Percentiles rank a stretch among this genome's conserved stretches.
Conservation (phyloP, 2,888 invertebrate genomes). For the Dynastes maya region DNA sequence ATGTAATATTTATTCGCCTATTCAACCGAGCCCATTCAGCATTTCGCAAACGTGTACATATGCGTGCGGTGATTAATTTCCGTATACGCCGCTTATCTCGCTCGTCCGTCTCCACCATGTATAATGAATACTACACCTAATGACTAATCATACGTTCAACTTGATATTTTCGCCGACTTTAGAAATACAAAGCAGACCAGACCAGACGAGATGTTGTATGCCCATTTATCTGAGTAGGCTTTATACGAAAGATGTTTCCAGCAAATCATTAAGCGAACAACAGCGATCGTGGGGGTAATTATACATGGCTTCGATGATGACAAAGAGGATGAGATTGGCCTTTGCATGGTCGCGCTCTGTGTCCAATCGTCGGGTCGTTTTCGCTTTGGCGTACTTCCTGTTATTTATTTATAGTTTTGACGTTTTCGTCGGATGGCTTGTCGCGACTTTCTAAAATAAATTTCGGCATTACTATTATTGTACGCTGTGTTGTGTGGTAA, state of each 20-base stretch:
- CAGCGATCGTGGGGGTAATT: background rate
- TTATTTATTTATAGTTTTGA: conserved; percentile 15
- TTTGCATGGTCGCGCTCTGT: conserved; percentile 15
- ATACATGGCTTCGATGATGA: background rate
- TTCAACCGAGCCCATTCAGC: background rate
- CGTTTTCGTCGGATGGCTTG: conserved; percentile 10
- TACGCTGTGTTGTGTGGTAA: background rate
- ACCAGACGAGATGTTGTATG: too few species aligned
- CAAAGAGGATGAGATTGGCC: conserved; percentile 1
- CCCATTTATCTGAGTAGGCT: background rate
- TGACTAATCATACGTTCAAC: conserved; percentile 13
- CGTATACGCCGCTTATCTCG: conserved; percentile 15
- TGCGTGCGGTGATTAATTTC: conserved; percentile 24
- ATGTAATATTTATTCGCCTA: conserved; percentile 24
- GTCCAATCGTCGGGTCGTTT: conserved; percentile 10
- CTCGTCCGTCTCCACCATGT: conserved; percentile 5
- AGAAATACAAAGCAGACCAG: background rate
- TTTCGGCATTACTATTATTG: background rate
- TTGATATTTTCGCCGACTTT: conserved; percentile 17
- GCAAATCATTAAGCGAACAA: too few species aligned
- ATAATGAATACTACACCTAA: conserved; percentile 5
- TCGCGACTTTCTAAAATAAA: conserved; percentile 22
- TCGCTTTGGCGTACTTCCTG: conserved; percentile 24
- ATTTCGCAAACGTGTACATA: conserved; percentile 19
- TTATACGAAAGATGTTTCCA: background rate